Conservation (phyloP, 2,888 invertebrate species). For the Corythucha ciliata region DNA sequence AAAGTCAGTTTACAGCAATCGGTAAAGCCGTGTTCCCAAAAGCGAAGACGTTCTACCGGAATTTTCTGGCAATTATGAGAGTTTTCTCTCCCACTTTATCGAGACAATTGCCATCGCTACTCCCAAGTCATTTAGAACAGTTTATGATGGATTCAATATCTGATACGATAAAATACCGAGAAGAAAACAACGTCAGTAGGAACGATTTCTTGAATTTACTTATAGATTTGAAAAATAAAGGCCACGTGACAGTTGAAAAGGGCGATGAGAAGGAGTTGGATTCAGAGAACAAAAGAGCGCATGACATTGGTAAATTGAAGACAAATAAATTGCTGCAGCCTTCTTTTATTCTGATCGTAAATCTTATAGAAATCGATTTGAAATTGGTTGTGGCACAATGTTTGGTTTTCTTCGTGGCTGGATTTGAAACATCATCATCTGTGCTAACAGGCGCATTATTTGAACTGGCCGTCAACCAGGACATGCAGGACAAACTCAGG, state of each 20-base stretch:
- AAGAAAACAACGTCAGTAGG: slow-evolving; percentile 43
- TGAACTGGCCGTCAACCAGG: slow-evolving; percentile 47
- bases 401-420: slow-evolving; percentile 47
- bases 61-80: no score
- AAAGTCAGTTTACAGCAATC: no score
- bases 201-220: slow-evolving; percentile 51
- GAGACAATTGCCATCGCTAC: no score
- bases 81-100: no score
- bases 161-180: slow-evolving; percentile 45
- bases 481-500: slow-evolving; percentile 45
- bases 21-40: no score
- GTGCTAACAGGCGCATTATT: slow-evolving; percentile 49
- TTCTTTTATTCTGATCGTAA: slow-evolving; percentile 36
- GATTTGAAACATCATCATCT: slow-evolving; percentile 49
- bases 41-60: no score
- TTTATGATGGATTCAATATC: no score
- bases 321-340: slow-evolving; percentile 35
- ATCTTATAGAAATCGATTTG: slow-evolving; percentile 43
- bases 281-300: no score
- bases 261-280: no score
- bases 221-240: slow-evolving; percentile 40
- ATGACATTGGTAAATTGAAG: no score
- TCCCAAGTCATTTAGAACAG: no score
- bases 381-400: slow-evolving; percentile 45
- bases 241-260: no score